Evolutionary conservation across 2,797 vertebrate species (phyloP).

Genomic region (Sarcoramphus papa): DNA sequence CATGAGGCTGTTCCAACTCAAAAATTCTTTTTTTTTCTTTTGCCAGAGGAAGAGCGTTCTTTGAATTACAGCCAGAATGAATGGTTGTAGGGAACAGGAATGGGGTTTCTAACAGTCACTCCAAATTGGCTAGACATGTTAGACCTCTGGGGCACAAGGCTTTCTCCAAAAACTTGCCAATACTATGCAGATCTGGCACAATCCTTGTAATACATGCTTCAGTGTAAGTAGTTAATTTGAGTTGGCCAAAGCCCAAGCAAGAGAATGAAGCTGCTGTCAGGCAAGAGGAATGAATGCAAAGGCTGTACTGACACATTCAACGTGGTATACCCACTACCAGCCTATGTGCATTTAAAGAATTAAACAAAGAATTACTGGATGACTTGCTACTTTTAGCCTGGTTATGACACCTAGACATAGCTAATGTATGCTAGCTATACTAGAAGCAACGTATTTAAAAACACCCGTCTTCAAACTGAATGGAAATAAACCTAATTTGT

Average conservation of each 20-base stretch:
- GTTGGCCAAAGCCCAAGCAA: not conserved
- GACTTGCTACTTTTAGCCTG: not conserved
- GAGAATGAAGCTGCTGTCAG: constrained; percentile 12
- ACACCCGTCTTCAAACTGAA: not conserved
- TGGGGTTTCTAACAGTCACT: not conserved
- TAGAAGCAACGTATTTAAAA: not conserved
- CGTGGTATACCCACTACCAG: not conserved
- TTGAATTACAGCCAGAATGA: not conserved
- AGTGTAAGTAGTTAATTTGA: not conserved
- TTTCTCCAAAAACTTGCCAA: not conserved
- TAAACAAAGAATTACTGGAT: not conserved
- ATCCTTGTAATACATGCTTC: not conserved
- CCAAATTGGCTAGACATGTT: not conserved
- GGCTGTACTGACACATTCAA: not conserved
- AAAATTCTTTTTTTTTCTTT: not conserved
- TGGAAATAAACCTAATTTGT: not conserved
- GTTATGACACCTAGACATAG: not conserved
- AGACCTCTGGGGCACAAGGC: not conserved
- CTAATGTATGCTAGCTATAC: not conserved
- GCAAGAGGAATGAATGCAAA: not conserved
- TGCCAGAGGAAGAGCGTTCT: not conserved
- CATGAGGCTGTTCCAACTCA: not conserved
- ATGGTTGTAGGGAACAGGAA: not conserved
- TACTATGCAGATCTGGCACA: not conserved
- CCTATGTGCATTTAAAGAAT: not conserved